Conservation (phyloP, 2,888 invertebrate genomes). For the Watsonalla binaria region DNA sequence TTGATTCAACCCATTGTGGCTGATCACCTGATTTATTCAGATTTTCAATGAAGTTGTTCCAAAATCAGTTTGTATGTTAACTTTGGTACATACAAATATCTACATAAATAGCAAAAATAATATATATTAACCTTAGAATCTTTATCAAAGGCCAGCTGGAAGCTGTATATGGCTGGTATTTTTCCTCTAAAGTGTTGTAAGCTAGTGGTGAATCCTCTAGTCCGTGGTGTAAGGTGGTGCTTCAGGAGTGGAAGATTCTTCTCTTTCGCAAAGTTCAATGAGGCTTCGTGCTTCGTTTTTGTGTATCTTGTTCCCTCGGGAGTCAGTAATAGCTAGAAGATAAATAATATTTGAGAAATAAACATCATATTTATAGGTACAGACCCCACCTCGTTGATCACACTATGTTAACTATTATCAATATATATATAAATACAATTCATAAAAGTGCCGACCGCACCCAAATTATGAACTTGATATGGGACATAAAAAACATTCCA, state of each 20-base stretch:
- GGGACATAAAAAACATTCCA: no score
- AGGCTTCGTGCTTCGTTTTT: conserved; percentile 89
- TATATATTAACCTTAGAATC: conserved; percentile 71
- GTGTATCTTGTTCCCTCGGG: conserved; percentile 97
- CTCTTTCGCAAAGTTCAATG: conserved; percentile 91
- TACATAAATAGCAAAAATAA: conserved; percentile 7
- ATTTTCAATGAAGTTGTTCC: background rate
- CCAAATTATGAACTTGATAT: no score
- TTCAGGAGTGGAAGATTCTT: conserved; percentile 91
- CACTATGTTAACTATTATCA: no score
- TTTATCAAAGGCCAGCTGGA: conserved; percentile 85
- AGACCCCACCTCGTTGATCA: background rate
- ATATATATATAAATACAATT: no score
- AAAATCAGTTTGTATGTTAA: background rate
- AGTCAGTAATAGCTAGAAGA: conserved; percentile 87
- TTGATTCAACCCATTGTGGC: no score
- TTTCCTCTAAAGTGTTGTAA: conserved; percentile 88
- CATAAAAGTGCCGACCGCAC: no score
- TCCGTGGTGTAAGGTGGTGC: conserved; percentile 94
- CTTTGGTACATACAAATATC: background rate
- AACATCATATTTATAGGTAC: background rate
- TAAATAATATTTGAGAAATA: conserved; percentile 5
- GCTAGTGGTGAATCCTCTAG: conserved; percentile 95
- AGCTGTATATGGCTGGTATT: conserved; percentile 90
- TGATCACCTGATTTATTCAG: no score